phyloP scores from a whole-genome alignment of 2,113 vertebrate genomes.

The Falcunculus frontatus region DNA sequence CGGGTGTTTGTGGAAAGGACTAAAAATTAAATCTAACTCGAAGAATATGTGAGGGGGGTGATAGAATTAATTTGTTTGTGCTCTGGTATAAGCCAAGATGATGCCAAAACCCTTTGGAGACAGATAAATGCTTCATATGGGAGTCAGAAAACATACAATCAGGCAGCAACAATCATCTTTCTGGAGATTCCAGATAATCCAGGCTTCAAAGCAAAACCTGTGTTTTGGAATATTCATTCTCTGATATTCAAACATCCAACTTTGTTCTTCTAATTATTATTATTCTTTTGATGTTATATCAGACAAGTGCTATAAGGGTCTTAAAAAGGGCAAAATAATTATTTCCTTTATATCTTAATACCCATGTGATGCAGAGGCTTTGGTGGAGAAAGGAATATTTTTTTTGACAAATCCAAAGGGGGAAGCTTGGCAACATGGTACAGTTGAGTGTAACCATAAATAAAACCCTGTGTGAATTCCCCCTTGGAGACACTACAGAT shows the following conservation, averaged over 20 bases:
- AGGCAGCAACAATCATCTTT: conserved; percentile 20
- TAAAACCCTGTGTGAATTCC: conserved; percentile 65
- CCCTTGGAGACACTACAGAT: conserved; percentile 65
- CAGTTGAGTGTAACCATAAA: conserved; percentile 62
- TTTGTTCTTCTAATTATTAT: conserved; percentile 60
- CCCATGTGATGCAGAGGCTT: not conserved
- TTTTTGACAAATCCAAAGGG: conserved; percentile 49
- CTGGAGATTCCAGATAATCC: conserved; percentile 56
- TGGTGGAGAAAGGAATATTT: conserved; percentile 7
- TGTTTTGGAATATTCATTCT: conserved; percentile 29
- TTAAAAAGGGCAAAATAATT: conserved; percentile 57
- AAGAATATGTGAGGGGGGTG: not conserved
- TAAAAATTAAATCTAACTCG: not conserved
- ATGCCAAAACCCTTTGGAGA: conserved; percentile 25
- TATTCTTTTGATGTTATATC: conserved; percentile 54
- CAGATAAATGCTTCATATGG: not conserved
- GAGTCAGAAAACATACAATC: not conserved
- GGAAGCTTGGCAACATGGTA: conserved; percentile 54
- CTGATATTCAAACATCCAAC: conserved; percentile 39
- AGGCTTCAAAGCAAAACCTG: conserved; percentile 38
- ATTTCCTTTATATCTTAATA: conserved; percentile 42
- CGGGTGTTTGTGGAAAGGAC: not conserved
- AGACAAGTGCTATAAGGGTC: conserved; percentile 40
- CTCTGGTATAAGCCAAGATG: not conserved
- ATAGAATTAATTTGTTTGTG: conserved; percentile 26